phyloP scores from a whole-genome alignment of 2,113 vertebrate species.

The Odocoileus hemionus region DNA sequence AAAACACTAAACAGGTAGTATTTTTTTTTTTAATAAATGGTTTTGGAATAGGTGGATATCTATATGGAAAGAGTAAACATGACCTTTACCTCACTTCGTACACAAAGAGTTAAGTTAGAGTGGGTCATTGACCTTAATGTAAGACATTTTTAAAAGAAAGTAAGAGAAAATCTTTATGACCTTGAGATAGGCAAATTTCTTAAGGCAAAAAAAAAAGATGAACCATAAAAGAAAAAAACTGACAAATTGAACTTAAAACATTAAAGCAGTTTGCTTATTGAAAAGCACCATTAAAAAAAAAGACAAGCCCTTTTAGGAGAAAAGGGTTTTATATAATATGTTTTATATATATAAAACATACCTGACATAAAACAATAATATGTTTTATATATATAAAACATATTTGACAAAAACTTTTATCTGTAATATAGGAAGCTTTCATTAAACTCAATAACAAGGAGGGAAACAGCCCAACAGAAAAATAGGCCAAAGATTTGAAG shows the following conservation, averaged over 20 bases:
- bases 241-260: neutral
- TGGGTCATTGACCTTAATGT: neutral
- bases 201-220: neutral
- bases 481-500: neutral
- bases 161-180: neutral
- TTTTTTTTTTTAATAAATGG: neutral
- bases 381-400: neutral
- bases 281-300: neutral
- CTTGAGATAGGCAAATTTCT: neutral
- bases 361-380: neutral
- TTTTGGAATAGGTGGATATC: neutral
- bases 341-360: neutral
- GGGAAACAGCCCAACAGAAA: neutral
- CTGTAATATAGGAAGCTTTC: neutral
- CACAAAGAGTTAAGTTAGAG: neutral
- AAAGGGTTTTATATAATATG: neutral
- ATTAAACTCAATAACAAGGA: neutral
- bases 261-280: neutral
- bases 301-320: neutral
- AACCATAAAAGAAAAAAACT: neutral
- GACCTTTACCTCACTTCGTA: neutral
- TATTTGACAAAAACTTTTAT: neutral
- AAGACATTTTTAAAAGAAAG: neutral
- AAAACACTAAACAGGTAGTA: neutral
- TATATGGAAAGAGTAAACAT: neutral